Base-by-base conservation (phyloP, 2,888 invertebrate species). In the Clostera curtula region DNA sequence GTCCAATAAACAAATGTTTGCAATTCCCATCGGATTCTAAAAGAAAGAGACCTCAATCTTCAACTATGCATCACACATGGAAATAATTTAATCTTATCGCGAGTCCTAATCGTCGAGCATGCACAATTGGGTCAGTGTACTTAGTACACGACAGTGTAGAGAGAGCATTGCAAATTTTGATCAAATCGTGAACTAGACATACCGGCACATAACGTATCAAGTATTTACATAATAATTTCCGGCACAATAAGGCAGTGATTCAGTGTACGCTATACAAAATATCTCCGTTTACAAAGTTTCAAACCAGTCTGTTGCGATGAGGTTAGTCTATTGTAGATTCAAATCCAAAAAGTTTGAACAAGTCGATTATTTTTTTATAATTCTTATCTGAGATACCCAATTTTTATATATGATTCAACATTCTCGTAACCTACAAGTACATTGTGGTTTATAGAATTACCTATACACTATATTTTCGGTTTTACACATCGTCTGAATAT, bases 161-260 rank as follows among this genome's bases (percentile, higher is more conserved):
- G n/a, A n/a, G n/a, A n/a, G n/a, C n/a, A n/a, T n/a, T n/a, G n/a
- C n/a, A n/a, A n/a, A n/a, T n/a, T n/a, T n/a, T n/a, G n/a, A n/a
- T n/a, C n/a, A n/a, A n/a, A n/a, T 15, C 15, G 15, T 6, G 15
- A 5, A 15, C 15, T 47, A 36, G 6, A 5, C 6, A 15, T 15
- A 41, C 48, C 49, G 54, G 43, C 49, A 51, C 46, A 32, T 4
- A 6, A 4, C 4, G 15, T 12, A 11, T 12, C 5, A 4, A n/a
- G 13, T 13, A 8, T 23, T 49, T 51, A 56, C 60, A 55, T 65
- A 65, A 54, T 66, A 65, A 64, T 55, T 64, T 73, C 77, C 79
- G 80, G 82, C 82, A 83, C 82, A 71, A 61, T 77, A 79, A 80
- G 82, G 82, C 82, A 83, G 82, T 83, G 82, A 72, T 79, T 73